Evolutionary conservation across 2,113 vertebrate species (phyloP).

Genomic region (Odobenus rosmarus): DNA sequence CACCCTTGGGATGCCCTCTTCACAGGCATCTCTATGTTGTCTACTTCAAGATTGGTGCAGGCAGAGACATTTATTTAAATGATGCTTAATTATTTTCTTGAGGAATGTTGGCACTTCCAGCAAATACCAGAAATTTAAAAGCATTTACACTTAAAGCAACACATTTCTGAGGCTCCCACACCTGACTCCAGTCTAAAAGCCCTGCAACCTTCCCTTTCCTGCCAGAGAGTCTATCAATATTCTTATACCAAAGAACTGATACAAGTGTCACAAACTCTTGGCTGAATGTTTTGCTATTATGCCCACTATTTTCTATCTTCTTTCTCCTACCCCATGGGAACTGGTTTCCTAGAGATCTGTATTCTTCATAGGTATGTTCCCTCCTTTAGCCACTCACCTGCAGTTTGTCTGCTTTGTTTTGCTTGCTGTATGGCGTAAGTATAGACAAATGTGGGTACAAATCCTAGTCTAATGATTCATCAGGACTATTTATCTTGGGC

Average conservation of each 20-base stretch:
- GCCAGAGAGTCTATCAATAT: background rate
- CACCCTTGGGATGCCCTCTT: background rate
- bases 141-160: constrained; percentile 40
- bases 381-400: background rate
- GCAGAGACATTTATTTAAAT: background rate
- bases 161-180: background rate
- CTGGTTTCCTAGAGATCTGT: background rate
- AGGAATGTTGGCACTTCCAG: background rate
- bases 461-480: background rate
- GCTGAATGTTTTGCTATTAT: background rate
- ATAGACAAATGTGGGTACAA: background rate
- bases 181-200: background rate
- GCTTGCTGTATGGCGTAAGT: background rate
- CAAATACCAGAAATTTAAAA: constrained; percentile 27
- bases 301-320: background rate
- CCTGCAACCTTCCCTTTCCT: background rate
- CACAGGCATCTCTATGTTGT: background rate
- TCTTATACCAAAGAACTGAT: background rate
- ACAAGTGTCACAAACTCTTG: background rate
- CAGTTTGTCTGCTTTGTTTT: background rate
- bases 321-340: background rate
- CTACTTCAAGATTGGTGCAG: constrained; percentile 9
- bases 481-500: background rate
- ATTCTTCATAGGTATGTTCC: background rate
- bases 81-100: background rate